Percentiles rank a stretch among this genome's conserved stretches.
phyloP scores from a whole-genome alignment of 2,888 invertebrate genomes.

The Drosophila paranaensis region DNA sequence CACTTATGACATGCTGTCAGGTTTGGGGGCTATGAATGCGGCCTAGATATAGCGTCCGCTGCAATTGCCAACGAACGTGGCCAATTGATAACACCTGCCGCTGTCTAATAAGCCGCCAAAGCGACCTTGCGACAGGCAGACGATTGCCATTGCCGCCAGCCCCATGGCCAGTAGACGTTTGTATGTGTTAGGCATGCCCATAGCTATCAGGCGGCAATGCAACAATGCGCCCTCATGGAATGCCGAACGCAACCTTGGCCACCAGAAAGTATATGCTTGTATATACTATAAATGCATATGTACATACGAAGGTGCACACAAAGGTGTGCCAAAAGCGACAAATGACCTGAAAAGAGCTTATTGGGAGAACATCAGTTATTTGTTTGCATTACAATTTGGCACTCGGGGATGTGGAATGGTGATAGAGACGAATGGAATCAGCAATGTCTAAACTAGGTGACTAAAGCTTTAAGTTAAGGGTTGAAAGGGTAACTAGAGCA shows the following conservation, averaged over 20 bases:
- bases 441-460: background rate
- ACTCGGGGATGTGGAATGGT: background rate
- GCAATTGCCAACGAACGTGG: slow-evolving; percentile 10
- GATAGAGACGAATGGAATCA: background rate
- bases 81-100: slow-evolving; percentile 43
- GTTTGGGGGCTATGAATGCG: background rate
- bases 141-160: slow-evolving; percentile 34
- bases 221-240: slow-evolving; percentile 69
- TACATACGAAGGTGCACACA: slow-evolving; percentile 17
- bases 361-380: background rate
- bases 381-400: background rate
- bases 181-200: slow-evolving; percentile 40
- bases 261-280: slow-evolving; percentile 17
- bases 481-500: no score
- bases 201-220: slow-evolving; percentile 53
- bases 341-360: slow-evolving; percentile 38
- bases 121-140: slow-evolving; percentile 40
- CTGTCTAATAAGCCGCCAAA: slow-evolving; percentile 9
- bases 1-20: slow-evolving; percentile 13
- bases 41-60: background rate
- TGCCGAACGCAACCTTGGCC: slow-evolving; percentile 68
- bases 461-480: background rate
- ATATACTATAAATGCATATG: background rate
- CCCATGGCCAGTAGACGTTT: slow-evolving; percentile 34
- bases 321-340: slow-evolving; percentile 57